Percentiles rank a stretch among this genome's conserved stretches.
phyloP scores from a whole-genome alignment of 2,888 invertebrate species.

The Aelia acuminata region DNA sequence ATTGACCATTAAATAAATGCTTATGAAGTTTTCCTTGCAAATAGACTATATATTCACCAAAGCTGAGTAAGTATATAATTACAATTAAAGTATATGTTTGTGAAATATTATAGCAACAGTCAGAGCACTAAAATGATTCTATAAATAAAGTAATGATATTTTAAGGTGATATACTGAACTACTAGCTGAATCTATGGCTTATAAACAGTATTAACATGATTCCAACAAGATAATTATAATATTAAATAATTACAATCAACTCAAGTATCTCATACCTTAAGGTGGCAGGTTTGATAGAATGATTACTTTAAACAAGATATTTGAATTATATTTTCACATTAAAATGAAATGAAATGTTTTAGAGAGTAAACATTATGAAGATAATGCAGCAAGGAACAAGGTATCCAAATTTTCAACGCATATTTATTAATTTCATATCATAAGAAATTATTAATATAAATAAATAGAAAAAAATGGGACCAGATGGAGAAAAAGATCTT shows the following conservation, averaged over 20 bases:
- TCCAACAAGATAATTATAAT: neutral
- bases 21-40: neutral
- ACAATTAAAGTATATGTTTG: neutral
- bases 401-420: too few relatives aligned
- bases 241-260: neutral
- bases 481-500: neutral
- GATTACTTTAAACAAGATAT: too few relatives aligned
- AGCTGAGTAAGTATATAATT: neutral
- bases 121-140: slow-evolving; percentile 57
- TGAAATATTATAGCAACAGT: neutral
- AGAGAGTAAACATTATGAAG: neutral
- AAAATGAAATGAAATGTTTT: neutral
- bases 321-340: too few relatives aligned
- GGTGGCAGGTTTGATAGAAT: too few relatives aligned
- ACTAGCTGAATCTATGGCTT: neutral
- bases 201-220: neutral
- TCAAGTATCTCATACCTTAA: too few relatives aligned
- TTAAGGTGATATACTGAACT: neutral
- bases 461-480: neutral
- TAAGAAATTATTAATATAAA: neutral
- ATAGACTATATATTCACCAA: neutral
- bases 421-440: too few relatives aligned
- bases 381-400: too few relatives aligned
- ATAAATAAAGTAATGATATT: slow-evolving; percentile 64
- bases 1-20: neutral